Evolutionary conservation across 2,797 vertebrate genomes (phyloP).

Genomic region (Dallia pectoralis): DNA sequence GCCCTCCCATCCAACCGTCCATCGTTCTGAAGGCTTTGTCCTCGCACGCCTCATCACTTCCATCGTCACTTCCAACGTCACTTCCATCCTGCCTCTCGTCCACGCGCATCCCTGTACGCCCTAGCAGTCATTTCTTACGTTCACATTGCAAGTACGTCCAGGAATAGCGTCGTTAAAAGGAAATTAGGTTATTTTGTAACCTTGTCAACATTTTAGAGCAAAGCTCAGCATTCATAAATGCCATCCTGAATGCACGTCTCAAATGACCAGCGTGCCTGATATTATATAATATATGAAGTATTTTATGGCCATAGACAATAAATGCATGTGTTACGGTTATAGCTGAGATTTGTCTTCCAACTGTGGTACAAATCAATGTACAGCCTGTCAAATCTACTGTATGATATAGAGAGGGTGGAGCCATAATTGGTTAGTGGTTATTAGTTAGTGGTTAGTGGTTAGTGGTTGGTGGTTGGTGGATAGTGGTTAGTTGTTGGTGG

Average conservation of each 20-base stretch:
- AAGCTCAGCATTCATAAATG: background rate
- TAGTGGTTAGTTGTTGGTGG: no score
- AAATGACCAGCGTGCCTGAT: background rate
- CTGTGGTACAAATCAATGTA: background rate
- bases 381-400: background rate
- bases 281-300: background rate
- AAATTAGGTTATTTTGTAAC: background rate
- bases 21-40: slow-evolving; percentile 5
- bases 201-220: background rate
- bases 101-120: background rate
- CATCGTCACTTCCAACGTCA: background rate
- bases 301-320: background rate
- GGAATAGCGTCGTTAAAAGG: background rate
- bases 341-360: background rate
- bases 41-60: background rate
- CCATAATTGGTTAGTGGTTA: background rate
- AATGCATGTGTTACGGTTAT: background rate
- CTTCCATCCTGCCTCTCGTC: background rate
- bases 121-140: background rate
- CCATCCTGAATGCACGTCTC: background rate
- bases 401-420: background rate
- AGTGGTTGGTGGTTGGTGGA: background rate
- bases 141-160: background rate
- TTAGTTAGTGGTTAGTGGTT: background rate
- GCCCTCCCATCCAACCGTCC: background rate